Evolutionary conservation across 2,888 invertebrate genomes (phyloP).

Genomic region (Fragum fragum): DNA sequence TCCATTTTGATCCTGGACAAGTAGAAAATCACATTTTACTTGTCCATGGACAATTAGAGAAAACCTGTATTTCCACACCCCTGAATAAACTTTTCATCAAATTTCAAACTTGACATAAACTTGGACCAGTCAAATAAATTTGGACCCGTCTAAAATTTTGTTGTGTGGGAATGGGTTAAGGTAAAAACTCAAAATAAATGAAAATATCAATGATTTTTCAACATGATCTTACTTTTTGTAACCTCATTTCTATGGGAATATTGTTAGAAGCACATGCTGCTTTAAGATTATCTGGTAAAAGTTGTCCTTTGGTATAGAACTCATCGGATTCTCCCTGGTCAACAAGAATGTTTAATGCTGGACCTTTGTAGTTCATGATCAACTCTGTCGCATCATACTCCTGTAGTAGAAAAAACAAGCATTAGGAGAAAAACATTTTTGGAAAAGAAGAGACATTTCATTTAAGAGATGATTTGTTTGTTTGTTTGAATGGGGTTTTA

Average conservation of each 20-base stretch:
- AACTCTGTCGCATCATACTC: constrained; percentile 96
- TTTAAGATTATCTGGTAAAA: constrained; percentile 94
- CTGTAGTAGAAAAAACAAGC: constrained; percentile 52
- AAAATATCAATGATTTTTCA: too few relatives aligned
- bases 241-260: constrained; percentile 87
- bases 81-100: too few relatives aligned
- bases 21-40: too few relatives aligned
- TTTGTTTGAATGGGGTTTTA: too few relatives aligned
- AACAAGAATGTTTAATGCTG: constrained; percentile 93
- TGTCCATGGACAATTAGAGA: too few relatives aligned
- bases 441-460: too few relatives aligned
- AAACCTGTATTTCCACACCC: too few relatives aligned
- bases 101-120: background rate
- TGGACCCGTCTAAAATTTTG: too few relatives aligned
- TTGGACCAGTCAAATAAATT: background rate
- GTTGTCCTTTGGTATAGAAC: constrained; percentile 92
- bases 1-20: too few relatives aligned
- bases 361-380: constrained; percentile 93
- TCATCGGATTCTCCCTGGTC: constrained; percentile 96
- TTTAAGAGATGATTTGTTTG: too few relatives aligned
- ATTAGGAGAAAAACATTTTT: too few relatives aligned
- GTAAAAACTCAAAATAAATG: background rate
- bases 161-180: too few relatives aligned
- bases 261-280: constrained; percentile 91
- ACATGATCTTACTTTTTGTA: constrained; percentile 82